A percentile compares a stretch with the other conserved stretches of the same genome.
These are phyloP conservation scores for Planococcus citri DNA, from an alignment of 1,140 invertebrate species.

Conservation along the genomic window DNA sequence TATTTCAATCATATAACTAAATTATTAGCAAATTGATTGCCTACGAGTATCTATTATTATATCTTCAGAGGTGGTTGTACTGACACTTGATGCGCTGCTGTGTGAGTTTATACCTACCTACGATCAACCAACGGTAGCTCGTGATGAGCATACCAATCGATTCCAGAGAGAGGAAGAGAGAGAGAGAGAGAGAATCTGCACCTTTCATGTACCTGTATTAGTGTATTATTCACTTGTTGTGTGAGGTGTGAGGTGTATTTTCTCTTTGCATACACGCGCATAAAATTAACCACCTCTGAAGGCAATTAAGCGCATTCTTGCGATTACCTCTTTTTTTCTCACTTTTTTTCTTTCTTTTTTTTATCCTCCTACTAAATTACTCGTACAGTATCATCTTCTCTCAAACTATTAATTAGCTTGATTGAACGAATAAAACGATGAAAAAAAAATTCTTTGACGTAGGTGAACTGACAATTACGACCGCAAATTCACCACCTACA, in stretches of 20 bases:
- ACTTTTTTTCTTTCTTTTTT: conserved; percentile 2
- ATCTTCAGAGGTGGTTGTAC: too few species aligned
- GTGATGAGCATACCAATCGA: too few species aligned
- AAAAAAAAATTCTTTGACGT: conserved; percentile 11
- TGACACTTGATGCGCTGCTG: too few species aligned
- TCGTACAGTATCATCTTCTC: background rate
- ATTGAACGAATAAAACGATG: background rate
- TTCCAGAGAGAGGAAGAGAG: too few species aligned
- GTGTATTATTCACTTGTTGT: too few species aligned
- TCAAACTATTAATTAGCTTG: background rate
- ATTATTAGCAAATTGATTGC: background rate
- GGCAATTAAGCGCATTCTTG: background rate
- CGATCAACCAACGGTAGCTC: too few species aligned
- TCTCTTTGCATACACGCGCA: background rate
- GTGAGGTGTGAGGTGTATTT: too few species aligned
- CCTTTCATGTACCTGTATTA: too few species aligned
- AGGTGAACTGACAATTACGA: conserved; percentile 40
- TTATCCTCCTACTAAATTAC: background rate
- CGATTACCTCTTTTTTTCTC: background rate
- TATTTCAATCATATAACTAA: background rate
- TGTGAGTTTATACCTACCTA: too few species aligned
- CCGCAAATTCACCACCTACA: conserved; percentile 44
- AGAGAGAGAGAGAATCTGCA: too few species aligned
- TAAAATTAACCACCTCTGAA: background rate
- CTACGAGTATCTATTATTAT: too few species aligned